Percentiles rank a stretch among this genome's conserved stretches.
Evolutionary conservation across 2,797 vertebrate genomes (phyloP).

Genomic region (Garrulus glandarius): DNA sequence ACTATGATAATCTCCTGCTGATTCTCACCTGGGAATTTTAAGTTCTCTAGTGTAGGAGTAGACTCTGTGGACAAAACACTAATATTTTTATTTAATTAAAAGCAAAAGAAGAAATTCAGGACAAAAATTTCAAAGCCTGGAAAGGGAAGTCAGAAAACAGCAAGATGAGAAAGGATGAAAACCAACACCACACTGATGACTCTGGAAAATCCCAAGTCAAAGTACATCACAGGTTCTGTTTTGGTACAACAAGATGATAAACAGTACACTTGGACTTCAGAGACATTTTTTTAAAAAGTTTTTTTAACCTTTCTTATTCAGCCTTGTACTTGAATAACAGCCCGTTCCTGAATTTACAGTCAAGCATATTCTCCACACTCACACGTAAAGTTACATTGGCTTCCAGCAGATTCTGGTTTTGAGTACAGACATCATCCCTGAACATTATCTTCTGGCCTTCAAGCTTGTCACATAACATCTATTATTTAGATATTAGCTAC

Average conservation of each 20-base stretch:
- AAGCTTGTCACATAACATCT: background rate
- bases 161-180: background rate
- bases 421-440: background rate
- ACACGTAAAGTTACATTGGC: background rate
- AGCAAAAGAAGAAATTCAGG: background rate
- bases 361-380: background rate
- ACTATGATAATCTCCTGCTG: background rate
- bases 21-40: background rate
- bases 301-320: background rate
- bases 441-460: background rate
- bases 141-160: background rate
- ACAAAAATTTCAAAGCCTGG: background rate
- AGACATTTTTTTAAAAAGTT: fast-evolving
- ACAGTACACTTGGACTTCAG: background rate
- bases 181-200: background rate
- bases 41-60: background rate
- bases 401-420: background rate
- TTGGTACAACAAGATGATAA: background rate
- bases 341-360: background rate
- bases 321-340: background rate
- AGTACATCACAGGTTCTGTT: background rate
- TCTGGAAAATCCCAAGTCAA: background rate
- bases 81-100: background rate
- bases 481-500: background rate
- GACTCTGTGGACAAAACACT: background rate